Evolutionary conservation across 92 coral and sea anemone species (phyloP).

Genomic region (Phenganax stokvisi): DNA sequence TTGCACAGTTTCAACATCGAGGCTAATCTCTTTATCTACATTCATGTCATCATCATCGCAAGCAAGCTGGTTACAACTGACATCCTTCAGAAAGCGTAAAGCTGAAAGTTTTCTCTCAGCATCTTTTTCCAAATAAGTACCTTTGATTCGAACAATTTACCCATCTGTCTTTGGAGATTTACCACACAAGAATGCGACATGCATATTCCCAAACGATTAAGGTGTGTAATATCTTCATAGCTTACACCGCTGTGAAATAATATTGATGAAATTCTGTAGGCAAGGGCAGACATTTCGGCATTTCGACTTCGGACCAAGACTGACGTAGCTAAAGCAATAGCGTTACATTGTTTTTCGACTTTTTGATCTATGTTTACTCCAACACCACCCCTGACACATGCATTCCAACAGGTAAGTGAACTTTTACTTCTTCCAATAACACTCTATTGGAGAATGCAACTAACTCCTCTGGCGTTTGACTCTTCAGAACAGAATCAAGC

Average conservation of each 20-base stretch:
- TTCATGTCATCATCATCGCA: slow-evolving; percentile 43
- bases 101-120: slow-evolving; percentile 47
- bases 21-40: slow-evolving; percentile 20
- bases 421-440: slow-evolving; percentile 48
- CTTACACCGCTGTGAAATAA: slow-evolving; percentile 52
- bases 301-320: slow-evolving; percentile 50
- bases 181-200: slow-evolving; percentile 50
- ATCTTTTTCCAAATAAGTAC: slow-evolving; percentile 55
- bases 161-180: slow-evolving; percentile 53
- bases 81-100: slow-evolving; percentile 28
- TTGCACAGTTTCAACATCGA: slow-evolving; percentile 29
- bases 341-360: slow-evolving; percentile 22
- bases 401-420: slow-evolving; percentile 51
- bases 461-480: slow-evolving; percentile 53
- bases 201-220: slow-evolving; percentile 57
- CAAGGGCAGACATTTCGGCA: slow-evolving; percentile 53
- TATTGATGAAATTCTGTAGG: slow-evolving; percentile 50
- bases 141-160: slow-evolving; percentile 48
- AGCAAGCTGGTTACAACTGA: slow-evolving; percentile 39
- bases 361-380: slow-evolving; percentile 39
- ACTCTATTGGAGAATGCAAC: slow-evolving; percentile 52
- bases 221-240: slow-evolving; percentile 46
- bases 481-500: slow-evolving; percentile 41
- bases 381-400: slow-evolving; percentile 44
- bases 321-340: slow-evolving; percentile 53